A percentile compares a stretch with the other conserved stretches of the same genome.
These are phyloP conservation scores for Hozukius guyotensis DNA, from an alignment of 2,797 vertebrate genomes.

Conservation along the genomic window DNA sequence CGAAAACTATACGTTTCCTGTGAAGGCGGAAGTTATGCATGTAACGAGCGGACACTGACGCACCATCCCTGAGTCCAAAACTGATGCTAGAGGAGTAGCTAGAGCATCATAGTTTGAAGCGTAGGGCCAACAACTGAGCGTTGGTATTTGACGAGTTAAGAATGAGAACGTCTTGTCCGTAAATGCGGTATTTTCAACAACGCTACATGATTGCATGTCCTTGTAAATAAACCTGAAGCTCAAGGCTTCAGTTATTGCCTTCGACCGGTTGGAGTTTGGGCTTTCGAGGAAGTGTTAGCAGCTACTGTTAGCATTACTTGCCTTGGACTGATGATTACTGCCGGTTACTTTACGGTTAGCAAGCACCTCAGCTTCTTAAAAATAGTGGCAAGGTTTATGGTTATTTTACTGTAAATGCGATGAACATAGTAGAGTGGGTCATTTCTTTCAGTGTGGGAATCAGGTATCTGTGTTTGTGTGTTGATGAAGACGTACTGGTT, in stretches of 20 bases:
- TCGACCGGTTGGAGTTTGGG: neutral
- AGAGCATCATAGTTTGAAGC: neutral
- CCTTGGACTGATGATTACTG: neutral
- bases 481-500: neutral
- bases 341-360: neutral
- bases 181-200: neutral
- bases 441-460: neutral
- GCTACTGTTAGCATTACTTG: neutral
- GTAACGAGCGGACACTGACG: neutral
- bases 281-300: neutral
- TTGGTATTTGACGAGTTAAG: neutral
- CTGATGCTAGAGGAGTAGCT: accelerated
- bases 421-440: no score
- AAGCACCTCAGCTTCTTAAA: neutral
- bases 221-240: neutral
- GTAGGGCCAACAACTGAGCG: accelerated
- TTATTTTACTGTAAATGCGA: neutral
- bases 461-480: neutral
- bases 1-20: neutral
- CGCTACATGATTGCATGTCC: neutral
- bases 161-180: neutral
- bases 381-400: neutral
- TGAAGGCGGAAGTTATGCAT: neutral
- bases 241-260: neutral
- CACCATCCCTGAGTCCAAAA: neutral